Evolutionary conservation across 92 coral and sea anemone species (phyloP).

Genomic region (Porites cylindrica): DNA sequence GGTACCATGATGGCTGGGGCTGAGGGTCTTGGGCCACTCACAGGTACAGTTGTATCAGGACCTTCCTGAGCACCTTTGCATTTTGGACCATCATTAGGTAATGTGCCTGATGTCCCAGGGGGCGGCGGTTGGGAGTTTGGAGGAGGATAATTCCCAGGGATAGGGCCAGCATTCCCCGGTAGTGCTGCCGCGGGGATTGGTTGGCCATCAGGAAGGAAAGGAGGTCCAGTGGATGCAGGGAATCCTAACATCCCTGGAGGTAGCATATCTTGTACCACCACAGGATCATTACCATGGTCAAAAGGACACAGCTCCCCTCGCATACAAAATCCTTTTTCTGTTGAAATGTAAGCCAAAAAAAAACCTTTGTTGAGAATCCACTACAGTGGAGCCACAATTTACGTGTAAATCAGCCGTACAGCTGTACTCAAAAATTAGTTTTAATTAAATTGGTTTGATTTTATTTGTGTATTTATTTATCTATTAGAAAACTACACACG

Average conservation of each 20-base stretch:
- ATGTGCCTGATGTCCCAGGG: slow-evolving; percentile 58
- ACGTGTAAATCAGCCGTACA: too few species aligned
- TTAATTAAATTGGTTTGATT: too few species aligned
- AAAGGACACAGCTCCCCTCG: slow-evolving; percentile 96
- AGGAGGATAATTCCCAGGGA: slow-evolving; percentile 69
- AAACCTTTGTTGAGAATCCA: not conserved
- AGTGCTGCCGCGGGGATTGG: slow-evolving; percentile 68
- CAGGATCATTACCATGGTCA: slow-evolving; percentile 99
- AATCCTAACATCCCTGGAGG: slow-evolving; percentile 92
- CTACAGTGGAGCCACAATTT: not conserved
- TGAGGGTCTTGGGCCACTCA: slow-evolving; percentile 46
- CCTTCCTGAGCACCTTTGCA: slow-evolving; percentile 48
- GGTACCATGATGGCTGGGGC: slow-evolving; percentile 60
- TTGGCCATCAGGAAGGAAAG: slow-evolving; percentile 88
- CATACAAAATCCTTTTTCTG: slow-evolving; percentile 99
- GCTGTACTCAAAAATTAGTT: too few species aligned
- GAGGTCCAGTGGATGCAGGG: slow-evolving; percentile 74
- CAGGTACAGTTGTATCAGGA: slow-evolving; percentile 50
- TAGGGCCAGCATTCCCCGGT: slow-evolving; percentile 72
- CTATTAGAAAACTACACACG: too few species aligned
- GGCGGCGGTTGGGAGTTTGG: slow-evolving; percentile 84
- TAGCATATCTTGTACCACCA: slow-evolving; percentile 90
- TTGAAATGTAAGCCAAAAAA: not conserved
- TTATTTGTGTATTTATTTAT: too few species aligned
- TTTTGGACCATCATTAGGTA: slow-evolving; percentile 54